Base-by-base conservation (phyloP, 2,797 vertebrate genomes). In the Alexandromys oeconomus region DNA sequence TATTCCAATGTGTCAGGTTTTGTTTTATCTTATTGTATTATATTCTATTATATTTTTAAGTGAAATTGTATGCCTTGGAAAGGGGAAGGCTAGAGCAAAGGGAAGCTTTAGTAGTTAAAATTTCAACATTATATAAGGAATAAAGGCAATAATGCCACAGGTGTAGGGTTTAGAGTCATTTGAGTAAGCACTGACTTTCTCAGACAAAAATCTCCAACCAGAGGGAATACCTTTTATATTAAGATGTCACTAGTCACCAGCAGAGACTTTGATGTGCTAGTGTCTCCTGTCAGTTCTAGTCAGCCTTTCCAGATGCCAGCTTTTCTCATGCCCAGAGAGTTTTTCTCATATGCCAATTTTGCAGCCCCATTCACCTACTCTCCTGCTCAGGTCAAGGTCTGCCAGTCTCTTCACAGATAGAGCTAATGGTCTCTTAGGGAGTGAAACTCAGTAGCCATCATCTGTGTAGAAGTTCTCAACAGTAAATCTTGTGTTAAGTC, bases 401-500 rank as follows among this genome's bases (percentile, higher is more conserved):
- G 67, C 17, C n/a, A n/a, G 63, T 73, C 4, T 43, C 37, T 77
- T 69, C 67, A 81, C 14, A 93, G n/a, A 51, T 13, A 43, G 29
- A 96, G 43, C 46, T 54, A 15, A 63, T 37, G 7, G 87, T 63
- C 29, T 85, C 37, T 89, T 81, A 12, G 4, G 27, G 95, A 95
- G 57, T 29, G 67, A 40, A 91, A 74, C 11, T 13, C 31, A 76
- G 5, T 27, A 71, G 11, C 59, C 54, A 89, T 6, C 19, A 63
- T 46, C 15, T 74, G 51, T 86, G 6, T 79, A 84, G 34, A 95
- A 90, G 89, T 84, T 79, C 59, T 81, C 48, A 92, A 31, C 13
- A 81, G 79, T 13, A 43, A 76, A 76, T 71, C n/a, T 71, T n/a
- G 19, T 34, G 17, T 37, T 76, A 27, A 29, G 23, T 46, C 13